Evolutionary conservation across 2,888 invertebrate species (phyloP), one percentile per base, ranked within the genome.

Genomic region (Tenthredo scrophulariae): DNA sequence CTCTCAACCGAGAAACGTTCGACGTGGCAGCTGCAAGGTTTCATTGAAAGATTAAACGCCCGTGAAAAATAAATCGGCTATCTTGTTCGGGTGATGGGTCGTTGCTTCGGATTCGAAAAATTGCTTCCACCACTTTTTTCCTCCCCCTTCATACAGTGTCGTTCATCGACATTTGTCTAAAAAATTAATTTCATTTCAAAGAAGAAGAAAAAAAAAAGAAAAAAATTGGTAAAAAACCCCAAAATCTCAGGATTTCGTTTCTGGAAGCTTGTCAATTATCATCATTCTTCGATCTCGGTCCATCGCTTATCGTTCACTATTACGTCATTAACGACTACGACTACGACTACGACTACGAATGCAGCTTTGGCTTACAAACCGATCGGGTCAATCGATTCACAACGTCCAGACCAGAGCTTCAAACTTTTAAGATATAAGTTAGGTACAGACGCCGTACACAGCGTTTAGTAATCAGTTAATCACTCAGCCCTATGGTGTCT

Each of bases 41-140:
- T 62, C 80, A 80, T 80, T 58, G 80, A 80, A 80, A 80, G 80
- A 80, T 80, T 80, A 80, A 80, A 80, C 80, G 62, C 22, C 80
- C 58, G 80, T 80, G 58, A 40, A 80, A 62, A 80, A 80, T 80
- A 80, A 62, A 80, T 80, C 80, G 80, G 80, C 62, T 50, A 62
- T 80, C 40, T 80, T 58, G 80, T 37, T 62, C 22, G 29, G 54
- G 54, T 54, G 77, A 77, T 33, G 80, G 80, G 40, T 80, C 80
- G 80, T 62, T 58, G 62, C 62, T 37, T 40, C 40, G 37, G 40
- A 62, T 80, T 62, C 40, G 62, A 80, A 80, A 62, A 62, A 80
- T 62, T 33, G 77, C 77, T 80, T 77, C 54, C n/a, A 4, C 33
- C 18, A n/a, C 58, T 40, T 22, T 18, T 13, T 40, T 43, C 10